Conservation (phyloP, 2,797 vertebrate species). For the Megaceryle alcyon region DNA sequence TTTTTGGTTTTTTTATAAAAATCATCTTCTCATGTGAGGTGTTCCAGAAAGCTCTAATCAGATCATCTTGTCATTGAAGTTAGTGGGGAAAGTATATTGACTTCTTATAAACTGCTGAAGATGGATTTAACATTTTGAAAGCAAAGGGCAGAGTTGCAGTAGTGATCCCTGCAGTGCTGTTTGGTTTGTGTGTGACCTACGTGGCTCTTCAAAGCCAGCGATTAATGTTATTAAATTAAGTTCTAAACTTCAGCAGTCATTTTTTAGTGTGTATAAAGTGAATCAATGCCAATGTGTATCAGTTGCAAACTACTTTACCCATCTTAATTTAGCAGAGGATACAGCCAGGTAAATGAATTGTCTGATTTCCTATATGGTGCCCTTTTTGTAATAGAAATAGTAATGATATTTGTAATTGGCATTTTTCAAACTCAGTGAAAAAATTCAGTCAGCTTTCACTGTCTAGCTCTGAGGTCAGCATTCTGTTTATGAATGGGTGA, state of each 20-base stretch:
- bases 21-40: neutral
- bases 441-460: neutral
- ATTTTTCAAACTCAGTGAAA: neutral
- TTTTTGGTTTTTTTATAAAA: neutral
- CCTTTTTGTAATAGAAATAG: neutral
- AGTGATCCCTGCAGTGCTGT: neutral
- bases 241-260: neutral
- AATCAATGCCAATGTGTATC: neutral
- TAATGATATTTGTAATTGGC: neutral
- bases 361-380: neutral
- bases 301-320: neutral
- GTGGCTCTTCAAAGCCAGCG: neutral
- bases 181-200: neutral
- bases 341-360: neutral
- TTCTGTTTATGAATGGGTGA: neutral
- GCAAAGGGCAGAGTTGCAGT: neutral
- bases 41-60: slow-evolving; percentile 17
- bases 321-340: neutral
- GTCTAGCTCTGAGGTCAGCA: neutral
- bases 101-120: neutral
- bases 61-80: neutral
- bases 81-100: neutral
- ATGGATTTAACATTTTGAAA: neutral
- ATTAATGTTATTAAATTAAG: neutral
- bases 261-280: neutral